Evolutionary conservation across 1,140 invertebrate species (phyloP).

Genomic region (Monochamus saltuarius): DNA sequence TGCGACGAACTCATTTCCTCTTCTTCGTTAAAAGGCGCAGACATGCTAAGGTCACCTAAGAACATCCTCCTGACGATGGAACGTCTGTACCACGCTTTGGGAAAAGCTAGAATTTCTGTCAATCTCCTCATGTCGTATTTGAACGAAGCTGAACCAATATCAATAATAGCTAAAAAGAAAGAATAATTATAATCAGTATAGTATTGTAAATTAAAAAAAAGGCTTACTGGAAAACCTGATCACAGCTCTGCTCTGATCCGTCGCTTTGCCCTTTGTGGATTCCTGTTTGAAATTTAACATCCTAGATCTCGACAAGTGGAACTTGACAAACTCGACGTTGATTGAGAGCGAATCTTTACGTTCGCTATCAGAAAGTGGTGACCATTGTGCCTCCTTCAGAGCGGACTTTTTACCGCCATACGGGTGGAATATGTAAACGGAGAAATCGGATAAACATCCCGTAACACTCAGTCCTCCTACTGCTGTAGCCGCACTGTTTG

Average conservation of each 20-base stretch:
- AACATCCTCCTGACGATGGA: constrained; percentile 91
- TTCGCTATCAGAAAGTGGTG: constrained; percentile 82
- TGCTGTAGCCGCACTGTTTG: constrained; percentile 59
- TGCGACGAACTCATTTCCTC: constrained; percentile 34
- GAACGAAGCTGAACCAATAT: constrained; percentile 97
- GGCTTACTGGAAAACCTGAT: constrained; percentile 87
- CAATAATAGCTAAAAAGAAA: constrained; percentile 75
- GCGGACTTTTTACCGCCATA: constrained; percentile 88
- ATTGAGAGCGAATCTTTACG: constrained; percentile 94
- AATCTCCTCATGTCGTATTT: constrained; percentile 98
- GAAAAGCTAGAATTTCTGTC: constrained; percentile 95
- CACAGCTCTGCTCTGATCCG: constrained; percentile 70
- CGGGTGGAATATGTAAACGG: constrained; percentile 96
- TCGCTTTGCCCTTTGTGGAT: constrained; percentile 47
- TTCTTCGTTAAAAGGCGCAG: constrained; percentile 45
- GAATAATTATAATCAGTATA: not conserved
- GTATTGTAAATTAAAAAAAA: constrained; percentile 17
- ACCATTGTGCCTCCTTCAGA: constrained; percentile 81
- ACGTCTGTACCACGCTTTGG: constrained; percentile 95
- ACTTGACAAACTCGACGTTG: constrained; percentile 96
- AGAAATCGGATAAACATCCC: constrained; percentile 93
- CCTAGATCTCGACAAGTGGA: constrained; percentile 86
- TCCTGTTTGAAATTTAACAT: constrained; percentile 76
- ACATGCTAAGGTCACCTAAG: constrained; percentile 80
- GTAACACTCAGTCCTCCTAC: constrained; percentile 90